A percentile compares a stretch with the other conserved stretches of the same genome.
phyloP scores from a whole-genome alignment of 2,113 vertebrate genomes.

The Centropristis striata region DNA sequence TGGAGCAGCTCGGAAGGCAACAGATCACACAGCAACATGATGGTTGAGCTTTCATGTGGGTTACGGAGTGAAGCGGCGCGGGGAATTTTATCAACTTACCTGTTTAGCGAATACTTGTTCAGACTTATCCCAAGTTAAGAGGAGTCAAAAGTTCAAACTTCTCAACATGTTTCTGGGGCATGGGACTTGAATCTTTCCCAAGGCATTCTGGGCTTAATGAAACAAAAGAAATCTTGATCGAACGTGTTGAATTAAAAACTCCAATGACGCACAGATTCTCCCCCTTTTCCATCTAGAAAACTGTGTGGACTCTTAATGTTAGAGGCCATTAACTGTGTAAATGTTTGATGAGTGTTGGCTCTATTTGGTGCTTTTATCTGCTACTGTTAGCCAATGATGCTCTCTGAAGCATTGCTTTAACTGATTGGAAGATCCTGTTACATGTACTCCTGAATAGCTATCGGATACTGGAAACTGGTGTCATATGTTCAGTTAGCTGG shows the following conservation, averaged over 20 bases:
- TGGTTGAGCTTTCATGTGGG: constrained; percentile 30
- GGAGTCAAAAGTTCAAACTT: background rate
- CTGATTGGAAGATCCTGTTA: background rate
- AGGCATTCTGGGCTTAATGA: constrained; percentile 1
- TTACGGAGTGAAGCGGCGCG: background rate
- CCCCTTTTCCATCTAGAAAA: constrained; percentile 5
- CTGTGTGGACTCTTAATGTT: constrained; percentile 1
- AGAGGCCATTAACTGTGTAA: constrained; percentile 30
- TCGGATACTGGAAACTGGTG: background rate
- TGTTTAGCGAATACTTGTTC: background rate
- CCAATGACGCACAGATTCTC: background rate
- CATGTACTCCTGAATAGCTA: constrained; percentile 6
- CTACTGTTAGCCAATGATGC: background rate
- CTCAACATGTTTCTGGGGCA: background rate
- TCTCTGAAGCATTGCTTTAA: constrained; percentile 15
- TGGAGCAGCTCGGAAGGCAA: background rate
- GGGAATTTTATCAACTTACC: background rate
- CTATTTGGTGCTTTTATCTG: constrained; percentile 1
- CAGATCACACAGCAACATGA: constrained; percentile 22
- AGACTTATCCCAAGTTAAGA: background rate
- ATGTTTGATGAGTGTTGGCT: constrained; percentile 36
- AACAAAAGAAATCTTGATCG: constrained; percentile 7
- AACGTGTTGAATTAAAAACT: constrained; percentile 28
- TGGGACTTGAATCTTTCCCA: background rate
- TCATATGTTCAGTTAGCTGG: background rate